phyloP scores from a whole-genome alignment of 2,888 invertebrate genomes.

The Lumbricus terrestris region DNA sequence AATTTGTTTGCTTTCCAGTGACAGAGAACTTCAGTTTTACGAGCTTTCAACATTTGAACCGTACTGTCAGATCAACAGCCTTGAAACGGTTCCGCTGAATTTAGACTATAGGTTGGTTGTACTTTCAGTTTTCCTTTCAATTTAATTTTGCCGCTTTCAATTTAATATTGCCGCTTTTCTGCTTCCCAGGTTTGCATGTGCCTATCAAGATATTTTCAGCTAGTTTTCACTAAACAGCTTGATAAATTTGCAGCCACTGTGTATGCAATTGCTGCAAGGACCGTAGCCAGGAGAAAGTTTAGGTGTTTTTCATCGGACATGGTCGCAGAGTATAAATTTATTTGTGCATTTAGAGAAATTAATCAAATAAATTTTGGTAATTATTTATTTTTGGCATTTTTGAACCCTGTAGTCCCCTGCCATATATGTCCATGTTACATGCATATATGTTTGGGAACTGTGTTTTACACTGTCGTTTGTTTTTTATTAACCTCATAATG shows the following conservation, averaged over 20 bases:
- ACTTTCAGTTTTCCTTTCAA: background rate
- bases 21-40: conserved; percentile 60
- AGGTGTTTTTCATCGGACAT: too few species aligned
- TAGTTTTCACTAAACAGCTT: background rate
- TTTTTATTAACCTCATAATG: background rate
- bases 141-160: background rate
- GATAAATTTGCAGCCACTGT: background rate
- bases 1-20: conserved; percentile 44
- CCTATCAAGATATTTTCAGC: too few species aligned
- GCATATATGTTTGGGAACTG: background rate
- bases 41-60: conserved; percentile 60
- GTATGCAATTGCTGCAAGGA: background rate
- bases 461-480: background rate
- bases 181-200: background rate
- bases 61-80: conserved; percentile 58
- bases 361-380: too few species aligned
- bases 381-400: too few species aligned
- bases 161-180: background rate
- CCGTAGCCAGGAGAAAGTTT: too few species aligned
- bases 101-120: conserved; percentile 55
- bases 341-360: too few species aligned
- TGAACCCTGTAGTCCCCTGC: too few species aligned
- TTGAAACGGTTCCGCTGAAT: conserved; percentile 58
- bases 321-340: too few species aligned
- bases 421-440: too few species aligned